These are phyloP conservation scores for Axis porcinus DNA, from an alignment of 2,113 vertebrate species.

Conservation along the genomic window DNA sequence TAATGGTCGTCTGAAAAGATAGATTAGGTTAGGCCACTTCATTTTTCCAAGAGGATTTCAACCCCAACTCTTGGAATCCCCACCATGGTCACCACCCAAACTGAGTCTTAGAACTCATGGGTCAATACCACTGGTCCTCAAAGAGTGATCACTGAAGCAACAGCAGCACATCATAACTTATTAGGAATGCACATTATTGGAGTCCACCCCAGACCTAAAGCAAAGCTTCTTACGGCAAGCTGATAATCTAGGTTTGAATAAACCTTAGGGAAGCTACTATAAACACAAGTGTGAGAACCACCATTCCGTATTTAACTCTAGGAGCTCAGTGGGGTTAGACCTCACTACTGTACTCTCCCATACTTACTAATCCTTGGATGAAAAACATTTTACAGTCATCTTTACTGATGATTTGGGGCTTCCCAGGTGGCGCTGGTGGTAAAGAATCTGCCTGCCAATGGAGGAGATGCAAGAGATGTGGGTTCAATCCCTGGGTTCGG, in stretches of 20 bases:
- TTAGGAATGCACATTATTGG: not conserved
- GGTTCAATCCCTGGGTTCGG: not conserved
- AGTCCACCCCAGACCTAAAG: not conserved
- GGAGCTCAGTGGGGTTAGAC: not conserved
- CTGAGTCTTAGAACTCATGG: not conserved
- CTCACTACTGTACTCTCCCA: not conserved
- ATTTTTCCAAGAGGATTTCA: not conserved
- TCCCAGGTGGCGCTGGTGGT: not conserved
- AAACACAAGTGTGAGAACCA: not conserved
- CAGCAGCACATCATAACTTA: not conserved
- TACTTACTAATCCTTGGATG: not conserved
- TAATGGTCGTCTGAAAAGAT: not conserved
- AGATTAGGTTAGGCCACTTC: not conserved
- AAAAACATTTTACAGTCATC: not conserved
- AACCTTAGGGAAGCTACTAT: not conserved
- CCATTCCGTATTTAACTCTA: not conserved
- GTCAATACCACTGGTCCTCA: not conserved
- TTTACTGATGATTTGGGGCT: not conserved
- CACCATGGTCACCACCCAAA: not conserved
- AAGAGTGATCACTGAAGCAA: not conserved
- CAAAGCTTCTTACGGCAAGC: not conserved
- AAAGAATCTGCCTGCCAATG: not conserved
- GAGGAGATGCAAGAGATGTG: not conserved
- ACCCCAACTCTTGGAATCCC: too few species aligned
- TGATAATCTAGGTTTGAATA: not conserved